Evolutionary conservation across 2,888 invertebrate species (phyloP).

Genomic region (Leptopterna dolabrata): DNA sequence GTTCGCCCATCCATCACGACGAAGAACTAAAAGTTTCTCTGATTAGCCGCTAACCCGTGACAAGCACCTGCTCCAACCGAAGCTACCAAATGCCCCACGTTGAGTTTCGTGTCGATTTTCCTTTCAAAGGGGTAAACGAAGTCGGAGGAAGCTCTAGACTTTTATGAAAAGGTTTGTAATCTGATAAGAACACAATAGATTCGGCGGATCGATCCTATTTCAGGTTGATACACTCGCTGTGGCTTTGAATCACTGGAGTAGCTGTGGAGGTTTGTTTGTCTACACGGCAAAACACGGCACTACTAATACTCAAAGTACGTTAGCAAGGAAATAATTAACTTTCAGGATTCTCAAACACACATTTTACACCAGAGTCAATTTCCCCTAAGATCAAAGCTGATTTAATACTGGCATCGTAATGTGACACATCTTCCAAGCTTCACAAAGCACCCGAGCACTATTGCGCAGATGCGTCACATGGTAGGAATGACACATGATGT

Average conservation of each 20-base stretch:
- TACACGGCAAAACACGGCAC: too few species aligned
- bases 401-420: too few species aligned
- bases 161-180: neutral
- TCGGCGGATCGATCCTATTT: neutral
- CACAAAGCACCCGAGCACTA: too few species aligned
- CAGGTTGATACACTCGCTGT: neutral
- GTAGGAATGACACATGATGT: too few species aligned
- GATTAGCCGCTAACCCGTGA: slow-evolving; percentile 52
- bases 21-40: slow-evolving; percentile 41
- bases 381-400: too few species aligned
- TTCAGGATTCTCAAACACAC: neutral
- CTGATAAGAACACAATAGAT: neutral
- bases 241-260: too few species aligned
- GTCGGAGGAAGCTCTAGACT: neutral
- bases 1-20: slow-evolving; percentile 52
- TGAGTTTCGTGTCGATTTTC: slow-evolving; percentile 20
- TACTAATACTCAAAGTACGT: too few species aligned
- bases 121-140: neutral
- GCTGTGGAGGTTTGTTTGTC: too few species aligned
- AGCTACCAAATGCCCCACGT: slow-evolving; percentile 34
- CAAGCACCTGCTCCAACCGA: slow-evolving; percentile 9
- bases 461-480: too few species aligned
- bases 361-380: neutral
- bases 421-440: too few species aligned
- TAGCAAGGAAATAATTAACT: too few species aligned